Evolutionary conservation across 2,888 invertebrate species (phyloP), one percentile per base, ranked within the genome.

Genomic region (Plutella xylostella): DNA sequence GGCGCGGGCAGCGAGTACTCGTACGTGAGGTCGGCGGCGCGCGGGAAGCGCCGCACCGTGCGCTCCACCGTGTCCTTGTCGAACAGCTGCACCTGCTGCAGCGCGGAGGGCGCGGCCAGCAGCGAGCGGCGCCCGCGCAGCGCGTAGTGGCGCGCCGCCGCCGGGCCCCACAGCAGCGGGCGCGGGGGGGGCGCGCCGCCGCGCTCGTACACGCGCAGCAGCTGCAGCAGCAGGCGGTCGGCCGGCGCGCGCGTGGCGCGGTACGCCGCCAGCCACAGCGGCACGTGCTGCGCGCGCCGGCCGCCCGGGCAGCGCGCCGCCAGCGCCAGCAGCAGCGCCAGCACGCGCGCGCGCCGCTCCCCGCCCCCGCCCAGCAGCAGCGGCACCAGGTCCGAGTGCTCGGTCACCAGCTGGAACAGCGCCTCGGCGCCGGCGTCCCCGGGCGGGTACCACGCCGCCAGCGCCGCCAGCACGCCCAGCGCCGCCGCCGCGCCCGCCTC

Each of bases 111-210:
- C 64, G 92, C 91, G 45, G 90, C 87, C 86, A 89, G 88, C 6
- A 92, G 62, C 17, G 87, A 88, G 46, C 85, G 73, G 42, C 72
- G 80, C 49, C 86, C 85, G 42, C 87, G 82, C 0, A 93, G 85
- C 1, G 92, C 89, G 62, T 93, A 94, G 64, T 92, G 89, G 42
- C 88, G 88, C 1, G 92, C 89, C 0, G 94, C 95, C 2, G 91
- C 88, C 62, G 89, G 89, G 1, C 95, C 94, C 91, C 93, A 96
- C 0, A 96, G 76, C 58, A 92, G 92, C 0, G 96, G 96, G 51
- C 91, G 89, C 42, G 85, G 79, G 11, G 92, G 79, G 17, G 87
- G 86, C 47, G 89, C 78, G 43, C 88, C 89, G 60, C 88, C 87
- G 48, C 74, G 75, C 73, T 94, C 91, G 72, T 92, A 92, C 49